Conservation (phyloP, 2,113 vertebrate genomes). For the Corythornis madagascariensis region DNA sequence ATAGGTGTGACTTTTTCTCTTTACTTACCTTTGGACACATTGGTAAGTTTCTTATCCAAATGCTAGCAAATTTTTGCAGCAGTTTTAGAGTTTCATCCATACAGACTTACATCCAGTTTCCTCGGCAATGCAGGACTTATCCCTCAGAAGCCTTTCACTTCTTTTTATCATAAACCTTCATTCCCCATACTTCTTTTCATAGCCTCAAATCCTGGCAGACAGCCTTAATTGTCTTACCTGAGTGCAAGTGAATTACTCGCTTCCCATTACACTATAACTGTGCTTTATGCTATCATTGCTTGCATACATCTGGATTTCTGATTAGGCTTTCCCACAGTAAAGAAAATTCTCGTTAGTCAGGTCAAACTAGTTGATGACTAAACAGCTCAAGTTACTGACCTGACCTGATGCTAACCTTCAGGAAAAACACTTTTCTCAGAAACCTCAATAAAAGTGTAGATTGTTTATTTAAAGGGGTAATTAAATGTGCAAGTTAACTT, state of each 20-base stretch:
- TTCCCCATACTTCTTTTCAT: background rate
- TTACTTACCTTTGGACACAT: background rate
- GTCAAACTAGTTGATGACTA: constrained; percentile 70
- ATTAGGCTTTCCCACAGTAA: constrained; percentile 66
- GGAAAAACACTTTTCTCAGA: constrained; percentile 54
- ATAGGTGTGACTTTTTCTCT: background rate
- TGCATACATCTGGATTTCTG: constrained; percentile 72
- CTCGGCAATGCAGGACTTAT: background rate
- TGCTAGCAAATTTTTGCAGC: background rate
- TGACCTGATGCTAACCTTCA: constrained; percentile 70
- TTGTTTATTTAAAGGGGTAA: constrained; percentile 55
- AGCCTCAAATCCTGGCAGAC: background rate
- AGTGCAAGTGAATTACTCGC: background rate
- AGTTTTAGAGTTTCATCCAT: background rate
- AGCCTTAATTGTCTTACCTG: background rate
- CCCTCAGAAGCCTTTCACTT: background rate
- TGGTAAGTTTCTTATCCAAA: background rate
- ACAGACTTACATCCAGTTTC: background rate
- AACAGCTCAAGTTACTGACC: constrained; percentile 70
- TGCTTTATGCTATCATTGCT: background rate
- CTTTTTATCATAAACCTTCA: background rate
- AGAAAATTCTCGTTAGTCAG: constrained; percentile 68
- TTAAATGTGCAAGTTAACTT: constrained; percentile 59
- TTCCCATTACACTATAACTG: constrained; percentile 30
- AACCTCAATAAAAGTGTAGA: constrained; percentile 29